These are phyloP conservation scores for Heliconius congener DNA, from an alignment of 1,140 invertebrate genomes.

Conservation along the genomic window DNA sequence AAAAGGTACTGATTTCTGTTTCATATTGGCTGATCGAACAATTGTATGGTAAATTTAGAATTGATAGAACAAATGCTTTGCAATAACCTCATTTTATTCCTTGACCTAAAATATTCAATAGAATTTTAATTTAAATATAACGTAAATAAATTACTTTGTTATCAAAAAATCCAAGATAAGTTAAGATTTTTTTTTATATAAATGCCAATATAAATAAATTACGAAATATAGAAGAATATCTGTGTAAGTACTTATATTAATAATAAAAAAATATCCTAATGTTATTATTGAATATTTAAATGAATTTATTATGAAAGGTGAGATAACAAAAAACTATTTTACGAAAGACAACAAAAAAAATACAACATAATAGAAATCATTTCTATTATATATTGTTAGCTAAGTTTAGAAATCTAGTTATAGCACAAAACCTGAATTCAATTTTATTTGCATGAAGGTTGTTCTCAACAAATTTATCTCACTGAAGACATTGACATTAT, in stretches of 20 bases:
- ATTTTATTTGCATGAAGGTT: slow-evolving; percentile 7
- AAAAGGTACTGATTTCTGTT: no score
- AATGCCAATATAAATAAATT: neutral
- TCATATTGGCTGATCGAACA: no score
- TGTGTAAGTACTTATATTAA: no score
- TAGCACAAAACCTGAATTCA: neutral
- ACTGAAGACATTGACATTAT: neutral
- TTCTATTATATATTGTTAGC: neutral
- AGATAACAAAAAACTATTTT: neutral
- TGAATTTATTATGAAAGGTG: neutral
- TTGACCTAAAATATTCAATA: no score
- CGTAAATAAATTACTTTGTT: no score
- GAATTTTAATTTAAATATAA: no score
- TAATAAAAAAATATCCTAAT: neutral
- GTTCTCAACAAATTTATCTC: neutral
- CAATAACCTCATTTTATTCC: no score
- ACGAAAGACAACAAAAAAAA: neutral
- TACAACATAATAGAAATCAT: neutral
- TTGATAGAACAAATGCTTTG: no score
- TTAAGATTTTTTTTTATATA: no score
- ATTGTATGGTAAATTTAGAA: no score
- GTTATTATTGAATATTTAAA: neutral
- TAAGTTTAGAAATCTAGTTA: slow-evolving; percentile 8
- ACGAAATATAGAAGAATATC: neutral
- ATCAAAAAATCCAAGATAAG: no score